Conservation (phyloP, 2,888 invertebrate species). For the Callimorpha dominula region DNA sequence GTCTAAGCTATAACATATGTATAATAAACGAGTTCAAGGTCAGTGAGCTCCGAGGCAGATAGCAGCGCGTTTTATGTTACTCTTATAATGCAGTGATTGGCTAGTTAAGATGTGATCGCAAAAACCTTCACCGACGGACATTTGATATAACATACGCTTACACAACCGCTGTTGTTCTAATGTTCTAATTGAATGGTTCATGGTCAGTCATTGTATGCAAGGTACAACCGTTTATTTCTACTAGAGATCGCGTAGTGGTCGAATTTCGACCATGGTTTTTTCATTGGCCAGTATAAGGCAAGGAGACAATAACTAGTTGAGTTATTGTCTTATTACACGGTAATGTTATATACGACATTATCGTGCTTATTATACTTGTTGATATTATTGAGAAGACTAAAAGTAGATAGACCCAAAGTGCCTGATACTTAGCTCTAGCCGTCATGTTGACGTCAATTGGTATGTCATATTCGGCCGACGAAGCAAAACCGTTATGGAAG, state of each 20-base stretch:
- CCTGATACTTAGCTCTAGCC: not conserved
- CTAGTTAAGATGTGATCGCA: not conserved
- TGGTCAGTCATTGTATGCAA: not conserved
- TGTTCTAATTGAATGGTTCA: not conserved
- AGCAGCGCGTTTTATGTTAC: not conserved
- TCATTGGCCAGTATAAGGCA: no score
- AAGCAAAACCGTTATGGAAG: not conserved
- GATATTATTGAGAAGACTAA: not conserved
- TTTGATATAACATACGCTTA: slow-evolving; percentile 1
- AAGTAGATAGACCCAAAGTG: not conserved
- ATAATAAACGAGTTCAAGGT: slow-evolving; percentile 2
- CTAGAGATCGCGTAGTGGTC: no score
- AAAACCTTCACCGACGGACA: not conserved
- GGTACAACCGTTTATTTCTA: not conserved
- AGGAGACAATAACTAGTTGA: no score
- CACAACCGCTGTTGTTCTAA: not conserved
- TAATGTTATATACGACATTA: no score
- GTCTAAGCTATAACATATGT: not conserved
- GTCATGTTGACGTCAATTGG: not conserved
- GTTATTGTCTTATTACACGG: no score
- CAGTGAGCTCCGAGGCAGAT: not conserved
- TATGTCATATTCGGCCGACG: not conserved
- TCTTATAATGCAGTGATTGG: not conserved
- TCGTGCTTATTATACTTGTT: not conserved
- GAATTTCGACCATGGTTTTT: no score